Base-by-base conservation (phyloP, 2,888 invertebrate genomes). In the Drosophila pegasa region DNA sequence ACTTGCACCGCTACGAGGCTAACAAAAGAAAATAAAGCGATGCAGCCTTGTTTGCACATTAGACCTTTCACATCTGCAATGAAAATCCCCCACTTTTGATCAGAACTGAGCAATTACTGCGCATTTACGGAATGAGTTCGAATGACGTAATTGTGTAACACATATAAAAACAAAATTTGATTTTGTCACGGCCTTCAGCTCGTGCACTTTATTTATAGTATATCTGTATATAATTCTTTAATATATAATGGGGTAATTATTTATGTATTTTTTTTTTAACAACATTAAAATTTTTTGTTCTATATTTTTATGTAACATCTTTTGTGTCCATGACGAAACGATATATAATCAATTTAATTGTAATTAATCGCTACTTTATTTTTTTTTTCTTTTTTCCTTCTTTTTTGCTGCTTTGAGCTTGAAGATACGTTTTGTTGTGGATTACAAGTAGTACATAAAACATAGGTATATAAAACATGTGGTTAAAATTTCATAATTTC, bases 171-270 rank as follows among this genome's bases (percentile, higher is more conserved):
- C 38, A 37, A 48, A 31, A 37, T 18, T 75, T 66, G 66, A 67
- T 78, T 82, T 82, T 67, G 62, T 58, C 75, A 82, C 61, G 82
- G 25, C 64, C 40, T 40, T 62, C 3, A 12, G 38, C 37, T 41
- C 85, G 78, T 71, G 78, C 54, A 16, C 66, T 82, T 81, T 87
- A 80, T 82, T 82, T 69, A 72, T 70, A 70, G 47, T 75, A 63
- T 25, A 18, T 18, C 61, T 62, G 27, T 64, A 40, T 55, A 65
- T 60, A 41, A 31, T 38, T 48, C 18, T 79, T 37, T 54, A 66
- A 63, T 45, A 66, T 61, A 62, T 84, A 68, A 68, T 54, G 33
- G 74, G 67, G 62, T 70, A 75, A 75, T 72, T 70, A 63, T 78
- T 60, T 69, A 60, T 72, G 60, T 63, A 71, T 72, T 75, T 56